Conservation (phyloP, 2,113 vertebrate genomes). For the Pseudorhombus dupliciocellatus region DNA sequence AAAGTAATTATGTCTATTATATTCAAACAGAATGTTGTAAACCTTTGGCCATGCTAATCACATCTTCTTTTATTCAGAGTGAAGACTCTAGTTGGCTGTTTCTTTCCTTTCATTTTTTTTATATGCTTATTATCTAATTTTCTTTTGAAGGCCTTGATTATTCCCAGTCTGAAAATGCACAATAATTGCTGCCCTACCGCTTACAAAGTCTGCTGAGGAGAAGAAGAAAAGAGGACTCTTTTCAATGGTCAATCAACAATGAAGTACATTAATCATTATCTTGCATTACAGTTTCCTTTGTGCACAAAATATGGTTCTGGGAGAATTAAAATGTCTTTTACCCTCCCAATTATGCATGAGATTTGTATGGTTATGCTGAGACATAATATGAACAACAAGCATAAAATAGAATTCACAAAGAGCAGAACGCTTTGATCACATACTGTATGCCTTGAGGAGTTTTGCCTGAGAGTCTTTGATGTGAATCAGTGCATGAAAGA, state of each 20-base stretch:
- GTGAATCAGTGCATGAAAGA: conserved; percentile 82
- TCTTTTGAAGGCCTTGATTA: conserved; percentile 79
- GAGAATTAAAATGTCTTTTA: conserved; percentile 71
- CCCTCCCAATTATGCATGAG: conserved; percentile 57
- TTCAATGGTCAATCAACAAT: conserved; percentile 80
- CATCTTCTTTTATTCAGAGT: conserved; percentile 76
- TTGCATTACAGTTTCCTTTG: conserved; percentile 64
- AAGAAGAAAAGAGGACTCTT: conserved; percentile 63
- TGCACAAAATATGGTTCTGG: conserved; percentile 53
- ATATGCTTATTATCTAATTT: conserved; percentile 82
- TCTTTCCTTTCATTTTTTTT: conserved; percentile 79
- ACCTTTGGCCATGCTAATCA: conserved; percentile 81
- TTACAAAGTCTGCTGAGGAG: conserved; percentile 73
- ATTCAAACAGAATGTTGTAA: conserved; percentile 82
- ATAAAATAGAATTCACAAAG: conserved; percentile 73
- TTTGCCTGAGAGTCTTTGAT: conserved; percentile 78
- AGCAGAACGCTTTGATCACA: conserved; percentile 75
- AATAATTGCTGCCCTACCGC: conserved; percentile 81
- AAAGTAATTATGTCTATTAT: conserved; percentile 82
- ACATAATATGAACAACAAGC: conserved; percentile 75
- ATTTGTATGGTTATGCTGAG: conserved; percentile 62
- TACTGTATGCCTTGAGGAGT: conserved; percentile 78
- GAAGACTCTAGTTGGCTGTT: conserved; percentile 76
- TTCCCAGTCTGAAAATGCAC: conserved; percentile 77
- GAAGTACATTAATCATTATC: conserved; percentile 77